These are phyloP conservation scores for Isoperla grammatica DNA, from an alignment of 2,888 invertebrate species.

Conservation along the genomic window DNA sequence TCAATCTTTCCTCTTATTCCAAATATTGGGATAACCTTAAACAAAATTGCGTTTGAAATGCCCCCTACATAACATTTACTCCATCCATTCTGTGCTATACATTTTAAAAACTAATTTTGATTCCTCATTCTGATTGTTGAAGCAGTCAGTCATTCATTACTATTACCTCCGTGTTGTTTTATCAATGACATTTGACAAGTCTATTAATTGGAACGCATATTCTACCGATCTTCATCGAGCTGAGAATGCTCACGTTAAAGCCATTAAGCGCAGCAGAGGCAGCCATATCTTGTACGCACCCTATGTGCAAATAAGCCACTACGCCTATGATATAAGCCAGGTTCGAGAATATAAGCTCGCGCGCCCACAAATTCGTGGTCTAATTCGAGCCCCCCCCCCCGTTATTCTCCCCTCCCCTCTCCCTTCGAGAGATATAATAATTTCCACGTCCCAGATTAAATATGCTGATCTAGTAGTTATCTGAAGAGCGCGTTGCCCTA, in stretches of 20 bases:
- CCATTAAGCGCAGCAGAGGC: conserved; percentile 6
- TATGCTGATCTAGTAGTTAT: conserved; percentile 18
- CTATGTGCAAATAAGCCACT: conserved; percentile 12
- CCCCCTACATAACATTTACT: no score
- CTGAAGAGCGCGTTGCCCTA: not conserved
- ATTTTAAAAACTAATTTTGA: no score
- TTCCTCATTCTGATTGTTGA: no score
- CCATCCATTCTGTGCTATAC: no score
- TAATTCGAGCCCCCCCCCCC: not conserved
- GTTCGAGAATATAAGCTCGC: conserved; percentile 8
- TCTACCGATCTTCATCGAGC: not conserved
- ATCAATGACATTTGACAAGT: no score
- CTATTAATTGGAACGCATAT: no score
- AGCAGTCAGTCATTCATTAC: no score
- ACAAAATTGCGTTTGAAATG: no score
- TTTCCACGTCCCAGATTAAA: conserved; percentile 18
- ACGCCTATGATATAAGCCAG: not conserved
- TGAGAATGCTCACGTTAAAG: not conserved
- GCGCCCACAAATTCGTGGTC: conserved; percentile 11
- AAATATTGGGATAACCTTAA: no score
- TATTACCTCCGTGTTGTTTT: no score
- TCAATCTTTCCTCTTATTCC: no score
- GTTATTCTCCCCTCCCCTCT: not conserved
- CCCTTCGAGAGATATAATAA: conserved; percentile 10
- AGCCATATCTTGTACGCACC: conserved; percentile 9